Percentiles rank a stretch among this genome's conserved stretches.
Evolutionary conservation across 2,797 vertebrate species (phyloP).

Genomic region (Schizopygopsis pylzovi): DNA sequence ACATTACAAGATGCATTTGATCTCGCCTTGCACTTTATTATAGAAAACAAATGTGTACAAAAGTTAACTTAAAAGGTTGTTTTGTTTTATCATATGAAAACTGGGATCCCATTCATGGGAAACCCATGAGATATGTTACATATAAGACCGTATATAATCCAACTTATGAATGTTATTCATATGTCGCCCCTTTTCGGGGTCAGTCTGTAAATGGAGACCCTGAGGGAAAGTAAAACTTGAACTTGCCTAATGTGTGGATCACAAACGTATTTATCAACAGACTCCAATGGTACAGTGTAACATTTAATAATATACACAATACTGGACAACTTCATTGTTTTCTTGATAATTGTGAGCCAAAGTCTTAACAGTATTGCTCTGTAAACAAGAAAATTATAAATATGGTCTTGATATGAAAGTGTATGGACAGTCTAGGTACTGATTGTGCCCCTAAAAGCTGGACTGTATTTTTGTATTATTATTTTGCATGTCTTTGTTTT

Average conservation of each 20-base stretch:
- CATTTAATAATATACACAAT: not conserved
- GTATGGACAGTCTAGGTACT: not conserved
- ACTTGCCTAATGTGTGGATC: conserved; percentile 30
- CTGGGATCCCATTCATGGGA: conserved; percentile 71
- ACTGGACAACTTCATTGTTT: conserved; percentile 9
- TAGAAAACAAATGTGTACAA: conserved; percentile 57
- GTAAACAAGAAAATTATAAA: not conserved
- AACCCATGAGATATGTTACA: conserved; percentile 62
- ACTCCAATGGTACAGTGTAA: conserved; percentile 36
- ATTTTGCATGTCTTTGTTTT: conserved; percentile 31
- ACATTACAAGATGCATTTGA: conserved; percentile 80
- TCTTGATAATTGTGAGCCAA: conserved; percentile 41
- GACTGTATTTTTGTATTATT: conserved; percentile 36
- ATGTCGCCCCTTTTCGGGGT: conserved; percentile 46
- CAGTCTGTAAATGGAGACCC: conserved; percentile 34
- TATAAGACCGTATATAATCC: conserved; percentile 69
- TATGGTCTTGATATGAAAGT: conserved; percentile 11
- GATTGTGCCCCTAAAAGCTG: conserved; percentile 9
- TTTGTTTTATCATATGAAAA: conserved; percentile 62
- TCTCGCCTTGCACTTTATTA: conserved; percentile 84
- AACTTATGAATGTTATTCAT: conserved; percentile 63
- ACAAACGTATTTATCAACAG: conserved; percentile 39
- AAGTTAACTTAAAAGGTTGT: conserved; percentile 56
- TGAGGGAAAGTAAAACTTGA: conserved; percentile 44
- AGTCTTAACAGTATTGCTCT: conserved; percentile 55